Conservation (phyloP, 2,888 invertebrate species). For the Drosophila recens region DNA sequence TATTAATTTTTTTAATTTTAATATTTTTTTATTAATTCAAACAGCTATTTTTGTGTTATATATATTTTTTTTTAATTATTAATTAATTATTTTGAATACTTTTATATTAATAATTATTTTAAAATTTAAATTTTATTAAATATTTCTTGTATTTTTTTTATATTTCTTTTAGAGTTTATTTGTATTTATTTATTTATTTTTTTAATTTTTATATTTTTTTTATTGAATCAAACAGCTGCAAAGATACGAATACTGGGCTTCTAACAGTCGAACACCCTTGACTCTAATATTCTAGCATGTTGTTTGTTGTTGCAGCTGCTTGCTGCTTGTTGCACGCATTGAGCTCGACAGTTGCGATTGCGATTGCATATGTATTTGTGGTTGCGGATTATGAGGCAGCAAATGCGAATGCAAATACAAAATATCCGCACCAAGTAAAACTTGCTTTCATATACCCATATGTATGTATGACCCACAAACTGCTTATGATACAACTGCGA, state of each 20-base stretch:
- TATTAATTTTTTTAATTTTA: too few relatives aligned
- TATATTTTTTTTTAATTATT: too few relatives aligned
- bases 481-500: constrained; percentile 17
- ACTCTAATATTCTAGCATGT: background rate
- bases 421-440: constrained; percentile 31
- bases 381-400: constrained; percentile 40
- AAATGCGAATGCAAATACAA: constrained; percentile 44
- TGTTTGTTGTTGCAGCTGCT: constrained; percentile 31
- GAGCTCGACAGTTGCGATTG: constrained; percentile 13
- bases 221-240: too few relatives aligned
- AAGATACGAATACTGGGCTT: background rate
- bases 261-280: background rate
- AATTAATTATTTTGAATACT: too few relatives aligned
- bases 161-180: too few relatives aligned
- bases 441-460: constrained; percentile 45
- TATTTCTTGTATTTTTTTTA: too few relatives aligned
- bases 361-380: constrained; percentile 33
- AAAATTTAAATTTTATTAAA: too few relatives aligned
- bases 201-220: too few relatives aligned
- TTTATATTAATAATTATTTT: too few relatives aligned
- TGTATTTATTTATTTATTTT: too few relatives aligned
- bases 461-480: constrained; percentile 54
- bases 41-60: too few relatives aligned
- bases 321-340: constrained; percentile 16
- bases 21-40: too few relatives aligned